Conservation (phyloP, 2,113 vertebrate genomes). For the Coracopsis vasa region DNA sequence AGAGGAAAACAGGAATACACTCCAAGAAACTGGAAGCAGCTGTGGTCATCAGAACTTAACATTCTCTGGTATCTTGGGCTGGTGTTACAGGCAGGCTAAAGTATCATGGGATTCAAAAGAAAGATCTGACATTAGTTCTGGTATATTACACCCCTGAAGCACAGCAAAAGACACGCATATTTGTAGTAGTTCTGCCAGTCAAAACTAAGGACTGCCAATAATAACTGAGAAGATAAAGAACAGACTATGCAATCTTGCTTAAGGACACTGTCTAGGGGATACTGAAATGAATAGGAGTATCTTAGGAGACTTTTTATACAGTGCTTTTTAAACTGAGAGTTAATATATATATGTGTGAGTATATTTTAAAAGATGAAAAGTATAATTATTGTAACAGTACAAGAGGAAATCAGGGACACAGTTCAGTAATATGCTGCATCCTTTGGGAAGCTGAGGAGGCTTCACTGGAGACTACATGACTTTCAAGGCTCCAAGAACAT, state of each 20-base stretch:
- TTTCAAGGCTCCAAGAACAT: background rate
- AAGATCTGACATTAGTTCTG: background rate
- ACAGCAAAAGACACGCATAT: background rate
- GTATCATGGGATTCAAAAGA: background rate
- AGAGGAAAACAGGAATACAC: background rate
- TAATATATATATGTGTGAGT: background rate
- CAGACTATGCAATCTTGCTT: background rate
- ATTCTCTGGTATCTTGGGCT: background rate
- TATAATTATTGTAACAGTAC: background rate
- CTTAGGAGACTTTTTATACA: background rate
- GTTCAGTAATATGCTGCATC: background rate
- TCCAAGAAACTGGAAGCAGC: background rate
- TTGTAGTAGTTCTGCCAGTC: background rate
- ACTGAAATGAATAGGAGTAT: background rate
- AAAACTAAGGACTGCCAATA: background rate
- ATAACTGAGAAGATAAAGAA: background rate
- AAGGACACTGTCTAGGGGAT: background rate
- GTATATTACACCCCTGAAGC: background rate
- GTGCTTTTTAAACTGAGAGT: background rate
- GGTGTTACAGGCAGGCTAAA: background rate
- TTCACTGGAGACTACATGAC: background rate
- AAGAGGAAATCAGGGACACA: background rate
- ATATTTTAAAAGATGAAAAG: background rate
- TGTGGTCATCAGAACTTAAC: background rate
- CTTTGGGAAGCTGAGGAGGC: background rate